A percentile compares a stretch with the other conserved stretches of the same genome.
Conservation (phyloP, 64 coral and sea anemone species). For the Astreopora myriophthalma region DNA sequence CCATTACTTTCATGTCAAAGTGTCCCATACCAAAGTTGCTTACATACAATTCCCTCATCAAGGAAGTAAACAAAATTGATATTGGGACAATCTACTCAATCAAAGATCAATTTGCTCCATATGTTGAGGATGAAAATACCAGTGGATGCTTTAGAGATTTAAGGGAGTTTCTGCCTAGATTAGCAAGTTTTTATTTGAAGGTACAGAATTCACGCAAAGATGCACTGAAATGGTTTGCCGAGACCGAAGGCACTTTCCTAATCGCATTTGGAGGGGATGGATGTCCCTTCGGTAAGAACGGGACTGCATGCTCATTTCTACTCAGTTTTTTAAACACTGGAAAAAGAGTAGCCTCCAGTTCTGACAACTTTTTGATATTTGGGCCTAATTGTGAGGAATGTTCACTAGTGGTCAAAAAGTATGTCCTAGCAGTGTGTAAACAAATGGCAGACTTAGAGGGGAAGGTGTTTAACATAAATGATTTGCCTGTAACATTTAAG, state of each 20-base stretch:
- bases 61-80: conserved; percentile 30
- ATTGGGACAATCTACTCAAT: conserved; percentile 45
- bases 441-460: conserved; percentile 22
- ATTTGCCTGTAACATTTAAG: conserved; percentile 14
- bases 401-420: conserved; percentile 3
- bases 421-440: conserved; percentile 7
- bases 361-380: conserved; percentile 37
- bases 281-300: conserved; percentile 47
- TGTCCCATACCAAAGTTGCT: conserved; percentile 30
- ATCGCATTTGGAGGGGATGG: conserved; percentile 59
- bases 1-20: neutral
- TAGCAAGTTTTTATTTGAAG: neutral
- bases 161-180: neutral
- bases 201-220: too few relatives aligned
- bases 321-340: conserved; percentile 40
- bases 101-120: conserved; percentile 12
- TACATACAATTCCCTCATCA: conserved; percentile 18
- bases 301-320: conserved; percentile 1
- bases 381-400: conserved; percentile 28
- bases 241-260: conserved; percentile 38
- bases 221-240: conserved; percentile 30
- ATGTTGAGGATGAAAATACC: conserved; percentile 32
- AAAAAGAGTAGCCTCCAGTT: neutral
- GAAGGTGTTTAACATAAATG: neutral
- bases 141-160: conserved; percentile 60